Evolutionary conservation across 1,140 invertebrate species (phyloP).

Genomic region (Cydia fagiglandana): DNA sequence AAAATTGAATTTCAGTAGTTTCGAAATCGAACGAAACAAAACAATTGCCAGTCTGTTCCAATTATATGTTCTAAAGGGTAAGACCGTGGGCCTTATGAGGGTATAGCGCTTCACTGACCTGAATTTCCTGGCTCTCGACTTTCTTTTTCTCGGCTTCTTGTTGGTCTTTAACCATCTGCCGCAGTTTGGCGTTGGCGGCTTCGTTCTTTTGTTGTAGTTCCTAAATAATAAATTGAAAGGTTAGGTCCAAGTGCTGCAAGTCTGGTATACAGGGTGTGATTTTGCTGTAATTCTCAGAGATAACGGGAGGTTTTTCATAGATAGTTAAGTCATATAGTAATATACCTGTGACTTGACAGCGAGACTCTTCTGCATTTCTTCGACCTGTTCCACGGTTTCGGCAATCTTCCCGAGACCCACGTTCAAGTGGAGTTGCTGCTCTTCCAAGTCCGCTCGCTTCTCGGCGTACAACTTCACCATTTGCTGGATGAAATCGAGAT

Average conservation of each 20-base stretch:
- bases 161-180: conserved; percentile 99
- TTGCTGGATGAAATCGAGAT: conserved; percentile 99
- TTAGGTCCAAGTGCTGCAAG: too few species aligned
- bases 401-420: conserved; percentile 99
- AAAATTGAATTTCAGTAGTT: too few species aligned
- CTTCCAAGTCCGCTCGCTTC: conserved; percentile 98
- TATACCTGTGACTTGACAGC: conserved; percentile 93
- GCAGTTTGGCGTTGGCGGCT: conserved; percentile 98
- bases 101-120: conserved; percentile 77
- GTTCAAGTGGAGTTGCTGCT: conserved; percentile 99
- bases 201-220: conserved; percentile 99
- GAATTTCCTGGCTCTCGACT: conserved; percentile 98
- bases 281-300: too few species aligned
- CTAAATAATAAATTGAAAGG: conserved; percentile 57
- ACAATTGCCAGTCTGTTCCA: too few species aligned
- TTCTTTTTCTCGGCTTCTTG: conserved; percentile 99
- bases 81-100: too few species aligned
- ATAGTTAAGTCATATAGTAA: too few species aligned
- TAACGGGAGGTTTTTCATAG: too few species aligned
- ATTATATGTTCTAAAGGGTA: too few species aligned
- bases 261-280: too few species aligned
- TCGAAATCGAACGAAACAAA: too few species aligned
- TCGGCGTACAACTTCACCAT: conserved; percentile 99
- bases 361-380: conserved; percentile 99
- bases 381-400: conserved; percentile 99